phyloP scores from a whole-genome alignment of 1,140 invertebrate genomes.

The Euura lappo region DNA sequence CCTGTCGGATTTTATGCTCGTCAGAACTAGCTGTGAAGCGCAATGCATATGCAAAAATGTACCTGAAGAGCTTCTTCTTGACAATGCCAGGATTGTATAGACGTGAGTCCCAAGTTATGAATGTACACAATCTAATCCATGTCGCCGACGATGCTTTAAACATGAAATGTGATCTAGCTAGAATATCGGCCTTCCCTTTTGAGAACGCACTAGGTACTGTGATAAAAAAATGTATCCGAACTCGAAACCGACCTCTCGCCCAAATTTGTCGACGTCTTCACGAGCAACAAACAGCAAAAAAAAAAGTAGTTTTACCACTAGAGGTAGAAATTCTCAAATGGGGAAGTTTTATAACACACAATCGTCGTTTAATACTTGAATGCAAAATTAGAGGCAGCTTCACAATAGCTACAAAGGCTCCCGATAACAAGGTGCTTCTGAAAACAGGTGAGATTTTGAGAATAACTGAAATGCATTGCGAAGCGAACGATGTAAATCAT shows the following conservation, averaged over 20 bases:
- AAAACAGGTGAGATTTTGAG: too few relatives aligned
- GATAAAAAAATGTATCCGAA: conserved; percentile 1
- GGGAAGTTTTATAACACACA: not conserved
- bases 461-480: not conserved
- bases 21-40: too few relatives aligned
- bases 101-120: conserved; percentile 15
- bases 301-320: not conserved
- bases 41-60: conserved; percentile 8
- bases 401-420: not conserved
- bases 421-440: not conserved
- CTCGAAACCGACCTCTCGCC: not conserved
- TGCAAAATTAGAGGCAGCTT: not conserved
- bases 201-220: conserved; percentile 24
- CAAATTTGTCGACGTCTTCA: too few relatives aligned
- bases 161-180: conserved; percentile 15
- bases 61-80: conserved; percentile 20
- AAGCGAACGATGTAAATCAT: not conserved
- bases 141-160: conserved; percentile 19
- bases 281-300: not conserved
- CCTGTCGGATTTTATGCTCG: conserved; percentile 3
- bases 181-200: conserved; percentile 23
- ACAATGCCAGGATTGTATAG: conserved; percentile 17
- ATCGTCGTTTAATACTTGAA: not conserved
- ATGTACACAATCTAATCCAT: conserved; percentile 25
- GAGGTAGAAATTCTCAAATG: not conserved